Evolutionary conservation across 2,888 invertebrate genomes (phyloP).

Genomic region (Capitulum mitella): DNA sequence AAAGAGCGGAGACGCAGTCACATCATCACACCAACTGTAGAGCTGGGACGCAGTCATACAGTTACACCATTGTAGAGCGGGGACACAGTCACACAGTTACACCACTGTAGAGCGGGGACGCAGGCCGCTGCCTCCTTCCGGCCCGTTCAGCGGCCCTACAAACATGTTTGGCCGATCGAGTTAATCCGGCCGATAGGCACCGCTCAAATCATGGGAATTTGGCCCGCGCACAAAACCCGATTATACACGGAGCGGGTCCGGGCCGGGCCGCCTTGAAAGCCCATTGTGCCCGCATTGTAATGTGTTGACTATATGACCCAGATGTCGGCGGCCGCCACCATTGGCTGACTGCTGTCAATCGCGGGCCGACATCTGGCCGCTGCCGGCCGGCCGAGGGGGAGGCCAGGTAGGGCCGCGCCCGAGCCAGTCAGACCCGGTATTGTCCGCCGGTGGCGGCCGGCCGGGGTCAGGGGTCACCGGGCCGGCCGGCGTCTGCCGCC

Average conservation of each 20-base stretch:
- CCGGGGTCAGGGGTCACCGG: not conserved
- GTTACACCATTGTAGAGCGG: no score
- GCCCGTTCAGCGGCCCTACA: not conserved
- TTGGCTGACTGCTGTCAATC: constrained; percentile 15
- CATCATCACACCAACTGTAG: no score
- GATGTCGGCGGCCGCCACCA: not conserved
- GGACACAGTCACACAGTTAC: no score
- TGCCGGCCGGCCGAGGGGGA: not conserved
- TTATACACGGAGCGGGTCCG: not conserved
- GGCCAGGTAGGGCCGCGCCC: not conserved
- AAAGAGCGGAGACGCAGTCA: no score
- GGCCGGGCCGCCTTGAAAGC: not conserved
- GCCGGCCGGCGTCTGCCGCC: not conserved
- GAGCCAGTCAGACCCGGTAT: not conserved
- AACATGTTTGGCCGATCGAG: constrained; percentile 23
- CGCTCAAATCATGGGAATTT: constrained; percentile 21
- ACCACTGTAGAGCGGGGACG: no score
- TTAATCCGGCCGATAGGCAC: constrained; percentile 8
- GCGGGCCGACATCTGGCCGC: not conserved
- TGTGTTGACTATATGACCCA: not conserved
- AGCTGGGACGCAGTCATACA: no score
- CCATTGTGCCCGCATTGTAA: constrained; percentile 10
- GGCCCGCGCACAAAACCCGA: not conserved
- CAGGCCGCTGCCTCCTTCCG: not conserved
- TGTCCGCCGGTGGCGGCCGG: not conserved